A percentile compares a stretch with the other conserved stretches of the same genome.
phyloP scores from a whole-genome alignment of 2,113 vertebrate genomes.

The Periophthalmodon schlosseri region DNA sequence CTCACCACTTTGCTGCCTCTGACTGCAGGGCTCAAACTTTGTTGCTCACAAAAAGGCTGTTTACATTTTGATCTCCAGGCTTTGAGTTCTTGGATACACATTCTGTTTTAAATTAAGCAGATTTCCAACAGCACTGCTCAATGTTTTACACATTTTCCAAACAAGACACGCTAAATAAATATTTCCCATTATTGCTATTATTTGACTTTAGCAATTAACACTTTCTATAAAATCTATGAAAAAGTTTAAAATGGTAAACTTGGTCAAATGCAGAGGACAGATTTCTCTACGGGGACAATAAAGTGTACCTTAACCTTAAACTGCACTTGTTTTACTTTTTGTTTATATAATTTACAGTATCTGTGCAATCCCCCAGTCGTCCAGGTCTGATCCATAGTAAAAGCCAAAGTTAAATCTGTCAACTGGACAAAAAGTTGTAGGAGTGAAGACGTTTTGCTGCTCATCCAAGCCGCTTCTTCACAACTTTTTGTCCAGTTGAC shows the following conservation, averaged over 20 bases:
- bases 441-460: too few relatives aligned
- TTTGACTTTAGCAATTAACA: neutral
- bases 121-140: neutral
- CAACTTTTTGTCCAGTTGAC: too few relatives aligned
- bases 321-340: neutral
- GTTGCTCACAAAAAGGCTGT: conserved; percentile 22
- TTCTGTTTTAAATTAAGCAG: conserved; percentile 5
- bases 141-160: neutral
- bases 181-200: neutral
- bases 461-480: too few relatives aligned
- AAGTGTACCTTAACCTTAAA: too few relatives aligned
- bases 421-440: too few relatives aligned
- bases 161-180: too few relatives aligned
- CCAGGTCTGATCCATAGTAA: too few relatives aligned
- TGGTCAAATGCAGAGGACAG: too few relatives aligned
- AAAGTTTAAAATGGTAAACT: neutral
- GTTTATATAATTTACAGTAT: neutral
- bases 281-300: too few relatives aligned
- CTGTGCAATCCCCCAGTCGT: too few relatives aligned
- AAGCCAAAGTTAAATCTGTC: too few relatives aligned
- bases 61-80: conserved; percentile 33
- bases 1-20: conserved; percentile 22
- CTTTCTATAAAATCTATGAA: neutral
- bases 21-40: conserved; percentile 35
- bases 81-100: conserved; percentile 26